phyloP scores from a whole-genome alignment of 2,888 invertebrate genomes.

The Drosophila parthenogenetica region DNA sequence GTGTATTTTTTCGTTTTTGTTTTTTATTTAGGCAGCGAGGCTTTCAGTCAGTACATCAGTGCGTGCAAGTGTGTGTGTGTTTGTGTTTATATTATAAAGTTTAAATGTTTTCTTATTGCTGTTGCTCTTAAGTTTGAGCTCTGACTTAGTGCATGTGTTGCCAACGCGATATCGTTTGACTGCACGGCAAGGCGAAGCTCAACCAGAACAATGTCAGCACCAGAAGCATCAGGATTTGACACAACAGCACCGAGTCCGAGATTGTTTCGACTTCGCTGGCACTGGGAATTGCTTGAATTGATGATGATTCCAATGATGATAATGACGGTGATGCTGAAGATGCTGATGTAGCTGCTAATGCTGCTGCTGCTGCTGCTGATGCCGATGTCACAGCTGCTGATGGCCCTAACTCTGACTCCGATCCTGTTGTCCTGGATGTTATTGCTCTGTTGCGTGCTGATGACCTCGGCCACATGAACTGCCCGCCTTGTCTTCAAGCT shows the following conservation, averaged over 20 bases:
- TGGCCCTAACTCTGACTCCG: slow-evolving; percentile 7
- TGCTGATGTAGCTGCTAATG: slow-evolving; percentile 1
- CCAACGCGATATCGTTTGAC: slow-evolving; percentile 44
- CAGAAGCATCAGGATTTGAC: slow-evolving; percentile 47
- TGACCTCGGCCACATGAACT: slow-evolving; percentile 49
- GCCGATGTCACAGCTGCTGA: not conserved
- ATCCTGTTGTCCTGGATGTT: slow-evolving; percentile 23
- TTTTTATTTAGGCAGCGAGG: slow-evolving; percentile 71
- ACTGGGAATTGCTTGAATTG: slow-evolving; percentile 18
- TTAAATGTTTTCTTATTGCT: slow-evolving; percentile 11
- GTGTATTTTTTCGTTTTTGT: not conserved
- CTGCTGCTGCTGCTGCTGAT: slow-evolving; percentile 4
- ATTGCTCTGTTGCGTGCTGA: slow-evolving; percentile 32
- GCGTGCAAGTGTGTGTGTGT: slow-evolving; percentile 37
- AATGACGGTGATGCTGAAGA: not conserved
- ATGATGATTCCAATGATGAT: not conserved
- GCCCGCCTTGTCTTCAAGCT: slow-evolving; percentile 6
- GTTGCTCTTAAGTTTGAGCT: slow-evolving; percentile 5
- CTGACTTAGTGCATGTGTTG: slow-evolving; percentile 46
- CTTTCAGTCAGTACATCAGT: slow-evolving; percentile 79
- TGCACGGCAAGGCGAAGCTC: slow-evolving; percentile 41
- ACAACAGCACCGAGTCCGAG: slow-evolving; percentile 43
- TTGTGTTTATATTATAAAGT: not conserved
- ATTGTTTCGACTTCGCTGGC: slow-evolving; percentile 44
- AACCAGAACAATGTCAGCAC: slow-evolving; percentile 42